Evolutionary conservation across 2,797 vertebrate genomes (phyloP), one percentile per base, ranked within the genome.

Genomic region (Oophaga sylvatica): DNA sequence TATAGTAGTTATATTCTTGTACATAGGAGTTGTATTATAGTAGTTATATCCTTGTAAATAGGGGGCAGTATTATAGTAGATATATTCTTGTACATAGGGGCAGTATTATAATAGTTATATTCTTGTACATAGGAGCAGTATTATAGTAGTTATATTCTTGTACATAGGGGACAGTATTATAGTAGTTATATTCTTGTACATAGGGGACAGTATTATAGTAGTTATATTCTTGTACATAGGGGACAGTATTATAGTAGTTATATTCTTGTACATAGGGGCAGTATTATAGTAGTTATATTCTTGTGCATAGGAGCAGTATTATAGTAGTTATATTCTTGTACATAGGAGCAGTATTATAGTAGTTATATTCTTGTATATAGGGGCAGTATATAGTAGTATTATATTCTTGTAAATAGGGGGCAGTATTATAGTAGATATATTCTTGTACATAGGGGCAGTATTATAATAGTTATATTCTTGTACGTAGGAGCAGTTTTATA

Each of bases 31-130:
- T 26, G 63, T 65, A 65, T 65, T 65, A 65, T 65, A 65, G 63
- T 65, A 65, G n/a, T n/a, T n/a, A n/a, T n/a, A n/a, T n/a, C n/a
- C n/a, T n/a, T n/a, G n/a, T n/a, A n/a, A n/a, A n/a, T n/a, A n/a
- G n/a, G n/a, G n/a, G n/a, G 63, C 63, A 26, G 63, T 26, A 65
- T 65, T 65, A 65, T 26, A 65, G 63, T 65, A 65, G 48, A 11
- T 53, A 65, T 65, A 26, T 65, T 65, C n/a, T 65, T 65, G 63
- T 65, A 65, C 11, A 65, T 65, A 65, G 63, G n/a, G 2, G 63
- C 63, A 65, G 63, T 65, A 65, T 65, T 65, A 65, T 65, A 65
- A n/a, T 65, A 65, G n/a, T n/a, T n/a, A n/a, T n/a, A n/a, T n/a
- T n/a, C n/a, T n/a, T n/a, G n/a, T n/a, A n/a, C n/a, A n/a, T n/a